These are phyloP conservation scores for Cantharis flavilabris DNA, from an alignment of 2,888 invertebrate species.

Conservation along the genomic window DNA sequence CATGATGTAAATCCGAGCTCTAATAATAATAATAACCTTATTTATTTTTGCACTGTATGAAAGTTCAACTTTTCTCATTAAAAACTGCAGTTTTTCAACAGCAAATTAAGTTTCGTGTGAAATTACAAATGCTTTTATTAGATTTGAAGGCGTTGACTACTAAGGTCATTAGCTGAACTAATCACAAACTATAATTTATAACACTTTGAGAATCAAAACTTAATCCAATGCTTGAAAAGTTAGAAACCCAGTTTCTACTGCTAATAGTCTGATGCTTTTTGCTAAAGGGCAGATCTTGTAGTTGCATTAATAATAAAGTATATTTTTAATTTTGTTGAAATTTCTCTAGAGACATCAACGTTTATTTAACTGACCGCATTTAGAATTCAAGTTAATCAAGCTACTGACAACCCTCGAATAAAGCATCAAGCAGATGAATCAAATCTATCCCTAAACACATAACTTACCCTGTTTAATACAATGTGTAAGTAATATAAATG, in stretches of 20 bases:
- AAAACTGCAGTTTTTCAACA: not conserved
- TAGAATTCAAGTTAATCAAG: conserved; percentile 19
- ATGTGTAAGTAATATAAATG: conserved; percentile 33
- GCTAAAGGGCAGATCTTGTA: not conserved
- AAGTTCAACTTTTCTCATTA: not conserved
- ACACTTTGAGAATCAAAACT: not conserved
- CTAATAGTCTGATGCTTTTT: too few species aligned
- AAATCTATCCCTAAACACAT: conserved; percentile 22
- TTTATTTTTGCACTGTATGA: not conserved
- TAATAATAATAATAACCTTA: too few species aligned
- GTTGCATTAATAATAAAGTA: not conserved
- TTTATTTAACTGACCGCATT: conserved; percentile 5
- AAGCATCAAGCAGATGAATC: conserved; percentile 17
- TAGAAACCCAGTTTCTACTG: not conserved
- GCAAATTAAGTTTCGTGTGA: not conserved
- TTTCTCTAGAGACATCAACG: not conserved
- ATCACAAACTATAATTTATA: not conserved
- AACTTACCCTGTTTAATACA: conserved; percentile 29
- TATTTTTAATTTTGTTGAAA: not conserved
- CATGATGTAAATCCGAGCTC: too few species aligned
- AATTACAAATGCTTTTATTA: not conserved
- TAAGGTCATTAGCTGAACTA: not conserved
- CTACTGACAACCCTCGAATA: conserved; percentile 13
- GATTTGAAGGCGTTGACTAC: not conserved
- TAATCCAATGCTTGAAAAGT: not conserved